These are phyloP conservation scores for Onychostruthus taczanowskii DNA, from an alignment of 2,113 vertebrate genomes.

Conservation along the genomic window DNA sequence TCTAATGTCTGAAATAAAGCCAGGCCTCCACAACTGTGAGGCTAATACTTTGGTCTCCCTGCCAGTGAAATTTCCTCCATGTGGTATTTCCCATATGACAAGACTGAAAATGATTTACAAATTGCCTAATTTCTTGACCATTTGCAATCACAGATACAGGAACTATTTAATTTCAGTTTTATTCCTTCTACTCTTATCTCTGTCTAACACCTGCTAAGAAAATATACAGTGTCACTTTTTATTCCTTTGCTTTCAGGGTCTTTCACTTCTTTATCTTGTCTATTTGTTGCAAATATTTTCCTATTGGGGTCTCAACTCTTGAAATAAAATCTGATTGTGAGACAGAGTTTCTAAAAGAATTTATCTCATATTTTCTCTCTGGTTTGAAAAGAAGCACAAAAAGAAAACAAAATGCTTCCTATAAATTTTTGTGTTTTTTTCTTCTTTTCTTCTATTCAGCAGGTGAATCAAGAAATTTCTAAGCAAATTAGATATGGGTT, in stretches of 20 bases:
- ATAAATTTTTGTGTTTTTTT: not conserved
- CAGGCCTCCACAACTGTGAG: not conserved
- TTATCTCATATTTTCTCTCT: not conserved
- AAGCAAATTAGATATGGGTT: not conserved
- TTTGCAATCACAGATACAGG: not conserved
- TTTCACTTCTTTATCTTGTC: constrained; percentile 1
- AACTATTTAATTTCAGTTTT: not conserved
- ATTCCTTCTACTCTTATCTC: constrained; percentile 13
- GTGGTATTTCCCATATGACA: not conserved
- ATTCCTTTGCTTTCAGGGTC: not conserved
- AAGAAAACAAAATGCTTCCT: not conserved
- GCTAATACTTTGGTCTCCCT: not conserved
- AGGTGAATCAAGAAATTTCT: not conserved
- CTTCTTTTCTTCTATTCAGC: not conserved
- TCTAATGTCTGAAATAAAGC: not conserved
- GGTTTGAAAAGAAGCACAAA: not conserved
- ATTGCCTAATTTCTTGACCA: not conserved
- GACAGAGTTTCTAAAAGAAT: not conserved
- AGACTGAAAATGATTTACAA: not conserved
- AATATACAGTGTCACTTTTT: not conserved
- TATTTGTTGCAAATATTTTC: constrained; percentile 7
- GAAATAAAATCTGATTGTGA: not conserved
- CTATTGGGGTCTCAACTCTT: not conserved
- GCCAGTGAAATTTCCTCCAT: not conserved
- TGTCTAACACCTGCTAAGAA: constrained; percentile 19